A percentile compares a stretch with the other conserved stretches of the same genome.
These are phyloP conservation scores for Nemoura dubitans DNA, from an alignment of 2,888 invertebrate genomes.

Conservation along the genomic window DNA sequence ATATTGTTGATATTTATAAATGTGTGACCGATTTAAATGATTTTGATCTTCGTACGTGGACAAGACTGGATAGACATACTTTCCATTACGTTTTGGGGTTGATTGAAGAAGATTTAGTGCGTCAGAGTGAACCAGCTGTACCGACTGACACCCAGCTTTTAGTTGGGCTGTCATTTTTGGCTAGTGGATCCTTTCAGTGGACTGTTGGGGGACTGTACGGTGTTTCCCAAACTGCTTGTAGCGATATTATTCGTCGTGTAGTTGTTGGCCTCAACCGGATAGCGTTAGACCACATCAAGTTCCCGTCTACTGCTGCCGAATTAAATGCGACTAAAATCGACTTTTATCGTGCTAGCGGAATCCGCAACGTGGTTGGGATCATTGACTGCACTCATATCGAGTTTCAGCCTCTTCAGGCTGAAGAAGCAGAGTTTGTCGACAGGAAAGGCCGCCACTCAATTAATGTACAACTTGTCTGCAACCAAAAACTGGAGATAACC, in stretches of 20 bases:
- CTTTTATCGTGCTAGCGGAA: background rate
- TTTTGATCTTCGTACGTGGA: background rate
- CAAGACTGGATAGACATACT: background rate
- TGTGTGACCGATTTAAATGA: slow-evolving; percentile 8
- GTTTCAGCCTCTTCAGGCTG: background rate
- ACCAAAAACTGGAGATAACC: slow-evolving; percentile 1
- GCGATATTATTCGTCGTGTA: slow-evolving; percentile 19
- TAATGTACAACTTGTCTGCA: slow-evolving; percentile 7
- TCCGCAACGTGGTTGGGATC: background rate
- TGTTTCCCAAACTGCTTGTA: background rate
- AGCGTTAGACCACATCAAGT: background rate
- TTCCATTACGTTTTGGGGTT: slow-evolving; percentile 1
- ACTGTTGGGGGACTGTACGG: background rate
- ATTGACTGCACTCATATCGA: slow-evolving; percentile 9
- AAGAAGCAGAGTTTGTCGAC: slow-evolving; percentile 4
- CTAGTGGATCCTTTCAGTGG: slow-evolving; percentile 23
- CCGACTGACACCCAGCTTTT: slow-evolving; percentile 10
- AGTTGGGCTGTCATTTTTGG: background rate
- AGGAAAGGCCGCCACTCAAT: background rate
- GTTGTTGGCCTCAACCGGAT: background rate
- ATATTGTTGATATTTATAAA: background rate
- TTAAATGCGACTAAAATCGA: slow-evolving; percentile 8
- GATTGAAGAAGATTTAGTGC: background rate
- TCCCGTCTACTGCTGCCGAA: slow-evolving; percentile 19
- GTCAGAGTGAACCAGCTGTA: background rate